Base-by-base conservation (phyloP, 2,113 vertebrate species). In the Notiomystis cincta region DNA sequence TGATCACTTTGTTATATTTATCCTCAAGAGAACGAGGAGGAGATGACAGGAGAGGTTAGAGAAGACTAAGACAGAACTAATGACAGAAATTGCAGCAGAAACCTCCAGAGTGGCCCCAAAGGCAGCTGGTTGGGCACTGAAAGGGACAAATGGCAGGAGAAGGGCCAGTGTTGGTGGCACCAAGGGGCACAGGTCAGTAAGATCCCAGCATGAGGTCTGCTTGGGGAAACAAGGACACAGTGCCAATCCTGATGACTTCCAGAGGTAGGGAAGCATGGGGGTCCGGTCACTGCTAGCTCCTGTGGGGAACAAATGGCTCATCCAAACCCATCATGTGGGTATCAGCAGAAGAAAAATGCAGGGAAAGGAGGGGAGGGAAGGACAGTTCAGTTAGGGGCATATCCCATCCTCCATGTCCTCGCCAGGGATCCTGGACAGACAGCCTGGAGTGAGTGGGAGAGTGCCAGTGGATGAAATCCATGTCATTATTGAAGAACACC, bases 71-170 rank as follows among this genome's bases (percentile, higher is more conserved):
- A n/a, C 7, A 25, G 47, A 66, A 79, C 30, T 15, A 25, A 44
- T 27, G 14, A 4, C 37, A 62, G 61, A 23, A 82, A 76, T 27
- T 23, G 57, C 61, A 85, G 75, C 9, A 50, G 61, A 82, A 42
- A 44, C 1, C 3, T 35, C 38, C 75, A 62, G 73, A 44, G 23
- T 0, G 1, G 20, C 47, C 60, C 20, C 1, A 3, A 5, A 1
- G 5, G 50, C n/a, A 85, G 20, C 37, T 0, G 9, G 11, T 24
- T 30, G 47, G 64, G 48, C 35, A 51, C 64, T 69, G 53, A 47
- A 40, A 58, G 28, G 56, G 60, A 61, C 33, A 70, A 75, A 37
- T 4, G 47, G 50, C 61, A 86, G 60, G 13, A 73, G 28, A n/a
- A 83, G 21, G 82, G 44, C 5, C 40, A 60, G n/a, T 20, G 60